Percentiles rank a stretch among this genome's conserved stretches.
Evolutionary conservation across 92 coral and sea anemone genomes (phyloP).

Genomic region (Chrysogorgia sp.): DNA sequence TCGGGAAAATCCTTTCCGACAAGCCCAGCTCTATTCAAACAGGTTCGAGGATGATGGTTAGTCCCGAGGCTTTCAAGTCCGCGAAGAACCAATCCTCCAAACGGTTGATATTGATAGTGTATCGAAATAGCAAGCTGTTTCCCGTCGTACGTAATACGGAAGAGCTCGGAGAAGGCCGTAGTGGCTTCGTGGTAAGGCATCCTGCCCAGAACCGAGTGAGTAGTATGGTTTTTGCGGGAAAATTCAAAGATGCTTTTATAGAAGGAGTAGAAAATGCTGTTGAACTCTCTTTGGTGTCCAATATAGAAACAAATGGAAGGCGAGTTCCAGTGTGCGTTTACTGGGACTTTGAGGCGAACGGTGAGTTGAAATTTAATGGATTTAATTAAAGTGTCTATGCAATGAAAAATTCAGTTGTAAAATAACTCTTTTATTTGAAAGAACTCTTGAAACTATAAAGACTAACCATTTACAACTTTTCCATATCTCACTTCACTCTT

Average conservation of each 20-base stretch:
- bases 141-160: neutral
- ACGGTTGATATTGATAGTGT: constrained; percentile 21
- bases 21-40: neutral
- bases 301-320: neutral
- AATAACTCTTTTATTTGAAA: no score
- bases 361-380: neutral
- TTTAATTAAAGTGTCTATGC: neutral
- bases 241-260: constrained; percentile 14
- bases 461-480: no score
- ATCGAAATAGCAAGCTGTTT: constrained; percentile 18
- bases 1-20: neutral
- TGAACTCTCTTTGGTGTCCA: neutral
- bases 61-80: neutral
- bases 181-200: neutral
- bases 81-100: constrained; percentile 10
- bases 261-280: neutral
- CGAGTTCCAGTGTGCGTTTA: constrained; percentile 37
- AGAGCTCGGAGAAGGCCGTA: neutral
- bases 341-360: constrained; percentile 51
- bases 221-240: constrained; percentile 16
- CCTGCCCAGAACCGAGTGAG: neutral
- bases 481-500: no score
- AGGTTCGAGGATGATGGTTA: neutral
- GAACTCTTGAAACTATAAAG: no score
- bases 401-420: no score